Percentiles rank a stretch among this genome's conserved stretches.
phyloP scores from a whole-genome alignment of 1,140 invertebrate genomes.

The Cherax destructor region DNA sequence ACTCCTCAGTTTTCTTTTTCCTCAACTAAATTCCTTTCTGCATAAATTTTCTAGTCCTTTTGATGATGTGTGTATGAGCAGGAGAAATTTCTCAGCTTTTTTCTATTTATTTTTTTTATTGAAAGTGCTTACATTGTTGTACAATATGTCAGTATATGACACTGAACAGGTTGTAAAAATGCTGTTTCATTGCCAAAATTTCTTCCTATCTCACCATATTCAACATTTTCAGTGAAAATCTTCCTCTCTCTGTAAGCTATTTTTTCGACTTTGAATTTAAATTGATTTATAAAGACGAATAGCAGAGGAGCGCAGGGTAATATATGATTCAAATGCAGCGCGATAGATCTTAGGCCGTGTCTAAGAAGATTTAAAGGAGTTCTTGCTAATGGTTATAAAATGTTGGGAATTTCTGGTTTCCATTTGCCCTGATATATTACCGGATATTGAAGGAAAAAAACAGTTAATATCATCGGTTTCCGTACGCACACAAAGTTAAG shows the following conservation, averaged over 20 bases:
- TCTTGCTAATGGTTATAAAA: slow-evolving; percentile 69
- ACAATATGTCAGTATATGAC: too few relatives aligned
- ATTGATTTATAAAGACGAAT: slow-evolving; percentile 69
- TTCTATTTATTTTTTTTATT: too few relatives aligned
- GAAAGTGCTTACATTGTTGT: too few relatives aligned
- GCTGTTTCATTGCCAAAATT: too few relatives aligned
- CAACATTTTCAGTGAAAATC: too few relatives aligned
- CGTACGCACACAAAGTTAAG: not conserved
- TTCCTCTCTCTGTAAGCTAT: not conserved
- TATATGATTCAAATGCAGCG: slow-evolving; percentile 66
- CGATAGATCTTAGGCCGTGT: slow-evolving; percentile 63
- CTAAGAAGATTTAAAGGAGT: slow-evolving; percentile 67
- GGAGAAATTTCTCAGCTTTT: too few relatives aligned
- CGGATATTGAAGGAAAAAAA: slow-evolving; percentile 55
- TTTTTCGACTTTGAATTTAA: slow-evolving; percentile 61
- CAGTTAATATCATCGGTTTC: slow-evolving; percentile 40
- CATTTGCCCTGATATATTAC: slow-evolving; percentile 63
- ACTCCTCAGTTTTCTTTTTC: not conserved
- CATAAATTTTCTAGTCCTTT: too few relatives aligned
- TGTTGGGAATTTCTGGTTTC: slow-evolving; percentile 68
- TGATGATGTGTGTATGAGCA: too few relatives aligned
- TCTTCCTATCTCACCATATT: too few relatives aligned
- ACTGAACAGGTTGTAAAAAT: too few relatives aligned
- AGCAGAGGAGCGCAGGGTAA: slow-evolving; percentile 43
- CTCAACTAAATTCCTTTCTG: not conserved